Conservation (phyloP, 2,888 invertebrate species). For the Osedax frankpressi region DNA sequence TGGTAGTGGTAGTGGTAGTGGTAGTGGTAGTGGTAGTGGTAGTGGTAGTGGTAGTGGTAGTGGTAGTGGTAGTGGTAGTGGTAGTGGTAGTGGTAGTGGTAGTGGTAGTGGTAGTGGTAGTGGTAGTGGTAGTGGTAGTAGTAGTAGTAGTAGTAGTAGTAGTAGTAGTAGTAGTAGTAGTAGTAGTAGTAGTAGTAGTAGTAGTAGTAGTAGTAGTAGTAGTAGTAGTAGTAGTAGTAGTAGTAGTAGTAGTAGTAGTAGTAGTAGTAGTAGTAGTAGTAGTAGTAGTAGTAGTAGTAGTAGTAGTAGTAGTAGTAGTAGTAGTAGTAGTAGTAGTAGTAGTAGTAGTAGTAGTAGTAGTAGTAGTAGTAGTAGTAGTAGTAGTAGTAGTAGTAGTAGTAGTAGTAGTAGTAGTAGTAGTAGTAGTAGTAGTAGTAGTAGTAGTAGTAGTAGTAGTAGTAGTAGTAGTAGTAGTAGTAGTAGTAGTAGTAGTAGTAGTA, state of each 20-base stretch:
- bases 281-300: not conserved
- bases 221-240: constrained; percentile 22
- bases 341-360: constrained; percentile 22
- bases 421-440: constrained; percentile 22
- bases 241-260: constrained; percentile 22
- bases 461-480: constrained; percentile 23
- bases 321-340: constrained; percentile 18
- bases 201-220: constrained; percentile 24
- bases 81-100: constrained; percentile 22
- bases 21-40: constrained; percentile 21
- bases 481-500: constrained; percentile 23
- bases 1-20: constrained; percentile 19
- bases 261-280: not conserved
- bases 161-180: constrained; percentile 23
- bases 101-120: constrained; percentile 21
- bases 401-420: constrained; percentile 22
- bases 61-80: constrained; percentile 21
- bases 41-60: constrained; percentile 22
- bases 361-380: constrained; percentile 22
- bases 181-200: constrained; percentile 22
- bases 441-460: constrained; percentile 23
- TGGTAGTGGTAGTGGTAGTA: constrained; percentile 22
- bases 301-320: not conserved
- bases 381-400: constrained; percentile 22
- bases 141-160: constrained; percentile 24